Evolutionary conservation across 1,140 invertebrate genomes (phyloP).

Genomic region (Aleiodes sp.): DNA sequence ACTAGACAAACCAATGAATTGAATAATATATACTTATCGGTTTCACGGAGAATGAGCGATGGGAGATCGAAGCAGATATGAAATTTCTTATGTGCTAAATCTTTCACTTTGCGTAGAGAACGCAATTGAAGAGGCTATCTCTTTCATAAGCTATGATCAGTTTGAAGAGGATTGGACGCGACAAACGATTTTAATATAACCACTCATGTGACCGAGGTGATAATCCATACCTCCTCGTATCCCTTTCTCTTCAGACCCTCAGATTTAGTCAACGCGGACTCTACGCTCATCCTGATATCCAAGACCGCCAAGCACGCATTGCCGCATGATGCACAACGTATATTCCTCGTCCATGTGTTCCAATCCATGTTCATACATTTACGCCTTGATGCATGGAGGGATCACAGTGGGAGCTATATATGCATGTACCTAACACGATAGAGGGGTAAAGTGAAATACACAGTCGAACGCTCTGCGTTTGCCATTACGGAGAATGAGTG

Average conservation of each 20-base stretch:
- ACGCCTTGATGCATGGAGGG: background rate
- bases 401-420: background rate
- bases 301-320: slow-evolving; percentile 1
- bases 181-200: slow-evolving; percentile 40
- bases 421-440: slow-evolving; percentile 27
- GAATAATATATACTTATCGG: no score
- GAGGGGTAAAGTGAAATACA: slow-evolving; percentile 19
- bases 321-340: background rate
- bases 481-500: slow-evolving; percentile 36
- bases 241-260: background rate
- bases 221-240: slow-evolving; percentile 37
- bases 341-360: background rate
- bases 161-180: slow-evolving; percentile 31
- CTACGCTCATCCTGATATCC: slow-evolving; percentile 44
- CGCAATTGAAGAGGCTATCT: no score
- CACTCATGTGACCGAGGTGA: slow-evolving; percentile 43
- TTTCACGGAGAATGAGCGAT: no score
- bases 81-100: no score
- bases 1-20: no score
- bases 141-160: no score
- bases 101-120: no score
- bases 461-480: slow-evolving; percentile 23
- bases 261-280: slow-evolving; percentile 49
- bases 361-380: slow-evolving; percentile 6
- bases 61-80: no score